A percentile compares a stretch with the other conserved stretches of the same genome.
phyloP scores from a whole-genome alignment of 2,888 invertebrate species.

The Onchidella celtica region DNA sequence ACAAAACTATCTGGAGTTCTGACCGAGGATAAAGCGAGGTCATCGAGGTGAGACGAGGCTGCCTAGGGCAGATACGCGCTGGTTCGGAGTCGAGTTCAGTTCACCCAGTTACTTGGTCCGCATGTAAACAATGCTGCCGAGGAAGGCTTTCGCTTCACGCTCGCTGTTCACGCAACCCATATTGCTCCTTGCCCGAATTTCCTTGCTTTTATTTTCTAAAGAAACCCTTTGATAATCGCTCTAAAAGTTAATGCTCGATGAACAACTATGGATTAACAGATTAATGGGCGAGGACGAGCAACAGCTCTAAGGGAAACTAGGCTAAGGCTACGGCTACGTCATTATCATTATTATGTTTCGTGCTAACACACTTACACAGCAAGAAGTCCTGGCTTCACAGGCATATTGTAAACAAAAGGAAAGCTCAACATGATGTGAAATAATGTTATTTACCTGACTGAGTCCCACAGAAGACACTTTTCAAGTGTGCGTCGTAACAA shows the following conservation, averaged over 20 bases:
- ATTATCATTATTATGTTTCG: slow-evolving; percentile 23
- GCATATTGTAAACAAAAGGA: no score
- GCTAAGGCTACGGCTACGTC: slow-evolving; percentile 14
- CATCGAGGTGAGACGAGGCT: slow-evolving; percentile 9
- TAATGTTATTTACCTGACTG: slow-evolving; percentile 8
- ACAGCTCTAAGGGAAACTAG: slow-evolving; percentile 8
- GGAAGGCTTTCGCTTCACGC: no score
- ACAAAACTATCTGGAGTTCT: no score
- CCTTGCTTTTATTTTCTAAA: no score
- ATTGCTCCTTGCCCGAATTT: no score
- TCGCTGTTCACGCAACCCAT: no score
- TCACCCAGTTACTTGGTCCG: neutral
- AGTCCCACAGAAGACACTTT: neutral
- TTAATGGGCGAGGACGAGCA: no score
- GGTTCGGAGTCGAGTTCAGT: neutral
- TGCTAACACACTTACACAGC: neutral
- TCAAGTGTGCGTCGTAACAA: neutral
- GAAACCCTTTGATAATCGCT: no score
- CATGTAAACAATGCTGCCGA: slow-evolving; percentile 17
- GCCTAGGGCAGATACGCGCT: no score
- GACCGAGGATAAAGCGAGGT: slow-evolving; percentile 35
- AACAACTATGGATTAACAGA: no score
- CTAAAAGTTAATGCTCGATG: no score
- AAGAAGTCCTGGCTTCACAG: no score
- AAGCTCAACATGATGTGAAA: neutral